Conservation (phyloP, 2,113 vertebrate species). For the Melozone crissalis region DNA sequence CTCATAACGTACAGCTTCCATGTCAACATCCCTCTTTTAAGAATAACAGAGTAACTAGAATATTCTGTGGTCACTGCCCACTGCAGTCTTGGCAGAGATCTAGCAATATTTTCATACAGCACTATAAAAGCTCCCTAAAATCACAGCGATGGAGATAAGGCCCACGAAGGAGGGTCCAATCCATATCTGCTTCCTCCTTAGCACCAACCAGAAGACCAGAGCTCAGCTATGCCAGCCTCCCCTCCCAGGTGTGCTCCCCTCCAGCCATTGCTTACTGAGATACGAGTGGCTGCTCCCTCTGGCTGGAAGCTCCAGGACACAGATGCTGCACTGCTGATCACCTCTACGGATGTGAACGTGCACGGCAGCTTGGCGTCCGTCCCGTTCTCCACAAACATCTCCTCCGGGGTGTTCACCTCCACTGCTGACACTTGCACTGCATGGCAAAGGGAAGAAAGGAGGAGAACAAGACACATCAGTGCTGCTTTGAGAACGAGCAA, state of each 20-base stretch:
- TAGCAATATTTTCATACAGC: not conserved
- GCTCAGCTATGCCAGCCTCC: not conserved
- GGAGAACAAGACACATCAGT: not conserved
- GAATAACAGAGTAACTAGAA: not conserved
- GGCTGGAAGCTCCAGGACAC: slow-evolving; percentile 87
- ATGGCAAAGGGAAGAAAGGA: slow-evolving; percentile 1
- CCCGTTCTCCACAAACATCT: slow-evolving; percentile 87
- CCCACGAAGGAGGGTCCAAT: not conserved
- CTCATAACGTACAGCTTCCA: not conserved
- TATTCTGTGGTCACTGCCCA: not conserved
- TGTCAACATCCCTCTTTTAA: not conserved
- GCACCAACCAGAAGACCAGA: not conserved
- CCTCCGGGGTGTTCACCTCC: slow-evolving; percentile 80
- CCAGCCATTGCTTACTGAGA: slow-evolving; percentile 71
- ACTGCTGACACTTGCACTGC: slow-evolving; percentile 69
- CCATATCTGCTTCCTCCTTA: not conserved
- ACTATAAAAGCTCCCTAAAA: not conserved
- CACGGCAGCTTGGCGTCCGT: slow-evolving; percentile 84
- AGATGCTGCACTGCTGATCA: slow-evolving; percentile 75
- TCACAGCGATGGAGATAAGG: not conserved
- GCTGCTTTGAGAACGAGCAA: not conserved
- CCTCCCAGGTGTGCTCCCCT: not conserved
- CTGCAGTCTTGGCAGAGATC: not conserved
- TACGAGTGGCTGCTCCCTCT: slow-evolving; percentile 62
- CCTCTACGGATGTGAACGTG: slow-evolving; percentile 83